phyloP scores from a whole-genome alignment of 2,797 vertebrate species.

The Mormyrops boulengeri region DNA sequence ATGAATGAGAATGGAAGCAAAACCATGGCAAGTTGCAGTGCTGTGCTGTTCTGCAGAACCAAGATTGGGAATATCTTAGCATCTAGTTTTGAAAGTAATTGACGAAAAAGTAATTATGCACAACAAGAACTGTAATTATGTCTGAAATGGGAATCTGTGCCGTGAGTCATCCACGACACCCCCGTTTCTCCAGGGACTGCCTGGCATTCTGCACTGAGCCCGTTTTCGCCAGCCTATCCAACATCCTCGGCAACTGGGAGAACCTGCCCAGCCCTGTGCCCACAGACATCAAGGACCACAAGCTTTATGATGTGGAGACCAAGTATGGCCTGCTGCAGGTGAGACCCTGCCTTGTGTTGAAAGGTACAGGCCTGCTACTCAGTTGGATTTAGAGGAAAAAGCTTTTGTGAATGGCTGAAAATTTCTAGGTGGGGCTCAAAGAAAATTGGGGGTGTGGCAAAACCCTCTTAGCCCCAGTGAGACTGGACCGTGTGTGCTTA shows the following conservation, averaged over 20 bases:
- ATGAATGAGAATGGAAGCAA: not conserved
- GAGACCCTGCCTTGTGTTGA: slow-evolving; percentile 24
- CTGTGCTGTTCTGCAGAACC: not conserved
- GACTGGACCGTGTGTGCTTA: not conserved
- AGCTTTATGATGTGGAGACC: slow-evolving; percentile 92
- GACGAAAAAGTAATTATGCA: not conserved
- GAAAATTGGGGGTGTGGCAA: not conserved
- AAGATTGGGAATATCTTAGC: not conserved
- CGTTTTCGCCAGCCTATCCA: slow-evolving; percentile 92
- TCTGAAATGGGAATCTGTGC: not conserved
- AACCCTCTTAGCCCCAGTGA: not conserved
- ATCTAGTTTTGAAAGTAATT: not conserved
- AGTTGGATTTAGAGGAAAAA: not conserved
- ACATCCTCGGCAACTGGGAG: slow-evolving; percentile 90
- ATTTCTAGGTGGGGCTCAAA: not conserved
- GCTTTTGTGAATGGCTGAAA: not conserved
- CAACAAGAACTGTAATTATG: not conserved
- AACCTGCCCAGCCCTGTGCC: slow-evolving; percentile 86
- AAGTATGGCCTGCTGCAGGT: slow-evolving; percentile 97
- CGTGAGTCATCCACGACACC: not conserved
- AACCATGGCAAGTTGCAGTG: not conserved
- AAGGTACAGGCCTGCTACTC: not conserved
- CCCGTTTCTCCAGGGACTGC: slow-evolving; percentile 72
- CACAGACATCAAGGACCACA: slow-evolving; percentile 90
- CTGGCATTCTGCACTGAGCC: slow-evolving; percentile 98